phyloP scores from a whole-genome alignment of 2,113 vertebrate genomes.

The Takifugu flavidus region DNA sequence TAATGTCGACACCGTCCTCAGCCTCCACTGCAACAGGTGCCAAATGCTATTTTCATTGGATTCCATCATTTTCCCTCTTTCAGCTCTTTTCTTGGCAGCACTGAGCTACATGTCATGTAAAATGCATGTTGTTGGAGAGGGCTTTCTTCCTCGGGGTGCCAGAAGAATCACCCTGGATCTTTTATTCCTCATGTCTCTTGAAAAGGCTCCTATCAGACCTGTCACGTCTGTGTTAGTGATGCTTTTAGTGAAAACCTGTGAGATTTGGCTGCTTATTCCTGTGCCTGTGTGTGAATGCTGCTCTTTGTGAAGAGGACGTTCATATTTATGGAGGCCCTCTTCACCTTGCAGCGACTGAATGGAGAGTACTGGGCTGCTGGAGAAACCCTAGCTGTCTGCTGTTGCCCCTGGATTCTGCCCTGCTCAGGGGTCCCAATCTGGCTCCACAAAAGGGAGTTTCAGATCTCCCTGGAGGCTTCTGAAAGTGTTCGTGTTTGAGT shows the following conservation, averaged over 20 bases:
- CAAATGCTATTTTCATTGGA: conserved; percentile 9
- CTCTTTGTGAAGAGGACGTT: conserved; percentile 14
- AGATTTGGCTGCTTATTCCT: conserved; percentile 3
- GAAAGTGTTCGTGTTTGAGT: conserved; percentile 45
- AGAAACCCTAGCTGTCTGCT: not conserved
- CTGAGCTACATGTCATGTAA: conserved; percentile 29
- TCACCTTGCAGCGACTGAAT: conserved; percentile 9
- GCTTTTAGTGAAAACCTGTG: conserved; percentile 4
- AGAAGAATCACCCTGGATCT: conserved; percentile 25
- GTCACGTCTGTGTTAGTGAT: conserved; percentile 18
- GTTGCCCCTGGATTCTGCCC: conserved; percentile 47
- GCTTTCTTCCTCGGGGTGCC: conserved; percentile 6
- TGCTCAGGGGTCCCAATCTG: conserved; percentile 31
- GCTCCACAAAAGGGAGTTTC: conserved; percentile 46
- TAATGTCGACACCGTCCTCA: conserved; percentile 15
- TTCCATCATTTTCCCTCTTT: conserved; percentile 1
- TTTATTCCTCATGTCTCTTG: conserved; percentile 36
- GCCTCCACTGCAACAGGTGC: conserved; percentile 43
- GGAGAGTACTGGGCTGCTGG: not conserved
- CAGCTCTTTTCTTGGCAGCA: conserved; percentile 22
- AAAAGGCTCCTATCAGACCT: conserved; percentile 22
- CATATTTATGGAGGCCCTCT: not conserved
- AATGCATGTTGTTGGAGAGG: conserved; percentile 37
- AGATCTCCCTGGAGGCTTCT: conserved; percentile 25
- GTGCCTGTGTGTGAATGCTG: conserved; percentile 13